Evolutionary conservation across 2,113 vertebrate genomes (phyloP).

Genomic region (Mesitornis unicolor): DNA sequence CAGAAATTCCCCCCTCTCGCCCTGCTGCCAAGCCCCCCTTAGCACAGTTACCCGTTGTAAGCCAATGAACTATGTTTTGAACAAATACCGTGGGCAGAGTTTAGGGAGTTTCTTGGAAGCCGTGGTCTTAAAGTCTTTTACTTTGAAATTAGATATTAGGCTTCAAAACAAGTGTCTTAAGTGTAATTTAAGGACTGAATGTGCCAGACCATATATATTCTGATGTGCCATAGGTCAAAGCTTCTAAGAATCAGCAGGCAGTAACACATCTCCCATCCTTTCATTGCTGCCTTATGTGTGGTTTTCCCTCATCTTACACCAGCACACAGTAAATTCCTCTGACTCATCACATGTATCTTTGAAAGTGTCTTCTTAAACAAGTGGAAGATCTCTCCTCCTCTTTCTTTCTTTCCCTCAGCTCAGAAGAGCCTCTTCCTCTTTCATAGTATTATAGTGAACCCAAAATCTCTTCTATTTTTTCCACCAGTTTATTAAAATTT

Average conservation of each 20-base stretch:
- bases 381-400: not conserved
- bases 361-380: not conserved
- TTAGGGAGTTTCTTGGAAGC: not conserved
- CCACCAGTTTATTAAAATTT: not conserved
- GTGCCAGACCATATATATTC: not conserved
- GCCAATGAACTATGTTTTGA: not conserved
- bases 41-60: not conserved
- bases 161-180: not conserved
- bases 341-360: not conserved
- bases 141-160: not conserved
- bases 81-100: not conserved
- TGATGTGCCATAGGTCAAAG: not conserved
- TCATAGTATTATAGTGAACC: not conserved
- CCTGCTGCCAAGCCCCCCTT: not conserved
- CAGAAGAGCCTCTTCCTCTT: not conserved
- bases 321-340: not conserved
- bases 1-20: not conserved
- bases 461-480: not conserved
- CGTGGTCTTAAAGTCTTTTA: not conserved
- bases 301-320: not conserved
- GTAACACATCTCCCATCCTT: not conserved
- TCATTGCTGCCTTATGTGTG: not conserved
- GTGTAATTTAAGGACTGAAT: not conserved
- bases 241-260: not conserved
- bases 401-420: not conserved